These are phyloP conservation scores for Coptodon bakossiorum DNA, from an alignment of 2,113 vertebrate genomes.

Conservation along the genomic window DNA sequence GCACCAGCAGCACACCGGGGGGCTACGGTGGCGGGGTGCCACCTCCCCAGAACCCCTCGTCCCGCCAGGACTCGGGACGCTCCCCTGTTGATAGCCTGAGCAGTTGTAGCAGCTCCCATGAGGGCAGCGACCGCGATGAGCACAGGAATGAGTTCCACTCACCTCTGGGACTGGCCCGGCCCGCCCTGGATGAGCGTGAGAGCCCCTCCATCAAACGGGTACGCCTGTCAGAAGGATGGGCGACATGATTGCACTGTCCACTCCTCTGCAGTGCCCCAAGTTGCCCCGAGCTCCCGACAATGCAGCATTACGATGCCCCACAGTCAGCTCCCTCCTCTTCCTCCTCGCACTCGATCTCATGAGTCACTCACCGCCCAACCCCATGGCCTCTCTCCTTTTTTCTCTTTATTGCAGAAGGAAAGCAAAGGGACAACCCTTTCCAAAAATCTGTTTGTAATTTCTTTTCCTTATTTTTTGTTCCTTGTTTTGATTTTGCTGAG, in stretches of 20 bases:
- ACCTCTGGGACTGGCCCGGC: conserved; percentile 94
- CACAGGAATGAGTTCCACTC: conserved; percentile 98
- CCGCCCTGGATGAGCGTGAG: conserved; percentile 92
- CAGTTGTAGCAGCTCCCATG: conserved; percentile 98
- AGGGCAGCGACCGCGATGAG: conserved; percentile 96
- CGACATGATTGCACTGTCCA: conserved; percentile 84
- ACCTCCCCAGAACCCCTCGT: conserved; percentile 80
- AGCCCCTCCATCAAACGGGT: conserved; percentile 97
- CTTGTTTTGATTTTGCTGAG: conserved; percentile 79
- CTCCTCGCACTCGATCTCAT: conserved; percentile 34
- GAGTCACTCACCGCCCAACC: conserved; percentile 33
- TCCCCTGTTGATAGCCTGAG: conserved; percentile 98
- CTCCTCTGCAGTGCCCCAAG: conserved; percentile 26
- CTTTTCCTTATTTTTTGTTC: conserved; percentile 45
- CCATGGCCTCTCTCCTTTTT: conserved; percentile 37
- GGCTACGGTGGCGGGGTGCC: conserved; percentile 80
- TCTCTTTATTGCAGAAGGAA: conserved; percentile 56
- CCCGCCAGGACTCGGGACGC: conserved; percentile 93
- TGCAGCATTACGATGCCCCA: conserved; percentile 31
- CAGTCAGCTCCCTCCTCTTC: conserved; percentile 30
- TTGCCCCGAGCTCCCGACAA: conserved; percentile 30
- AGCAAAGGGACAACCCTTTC: conserved; percentile 56
- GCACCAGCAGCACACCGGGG: conserved; percentile 89
- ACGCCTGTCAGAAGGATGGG: conserved; percentile 98
- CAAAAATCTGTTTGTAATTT: conserved; percentile 54